Conservation (phyloP, 2,888 invertebrate genomes). For the Nemotelus nigrinus region DNA sequence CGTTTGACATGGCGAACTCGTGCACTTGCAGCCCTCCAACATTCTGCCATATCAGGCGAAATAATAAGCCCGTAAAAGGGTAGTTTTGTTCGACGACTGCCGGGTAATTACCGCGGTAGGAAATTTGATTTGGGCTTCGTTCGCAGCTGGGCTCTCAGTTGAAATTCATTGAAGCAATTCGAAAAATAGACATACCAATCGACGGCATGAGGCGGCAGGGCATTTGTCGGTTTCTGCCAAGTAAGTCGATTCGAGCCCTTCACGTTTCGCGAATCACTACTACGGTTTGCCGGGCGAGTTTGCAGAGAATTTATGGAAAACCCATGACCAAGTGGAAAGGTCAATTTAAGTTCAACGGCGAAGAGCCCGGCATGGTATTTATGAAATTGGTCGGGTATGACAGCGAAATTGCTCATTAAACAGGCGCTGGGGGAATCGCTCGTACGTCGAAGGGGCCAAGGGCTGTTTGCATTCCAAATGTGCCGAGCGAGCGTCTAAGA, state of each 20-base stretch:
- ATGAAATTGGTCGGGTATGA: slow-evolving; percentile 49
- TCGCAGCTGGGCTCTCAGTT: slow-evolving; percentile 18
- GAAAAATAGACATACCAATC: slow-evolving; percentile 18
- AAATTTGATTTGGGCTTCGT: slow-evolving; percentile 47
- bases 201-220: background rate
- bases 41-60: slow-evolving; percentile 25
- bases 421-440: slow-evolving; percentile 44
- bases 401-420: slow-evolving; percentile 50
- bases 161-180: slow-evolving; percentile 44
- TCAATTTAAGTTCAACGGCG: slow-evolving; percentile 48
- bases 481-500: slow-evolving; percentile 1
- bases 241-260: background rate
- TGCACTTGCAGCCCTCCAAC: slow-evolving; percentile 14
- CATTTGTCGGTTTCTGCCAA: background rate
- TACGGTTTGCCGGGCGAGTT: background rate
- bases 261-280: slow-evolving; percentile 1
- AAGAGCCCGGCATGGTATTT: slow-evolving; percentile 40
- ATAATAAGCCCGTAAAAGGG: slow-evolving; percentile 43
- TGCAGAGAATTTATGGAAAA: slow-evolving; percentile 14
- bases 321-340: slow-evolving; percentile 37
- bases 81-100: slow-evolving; percentile 48
- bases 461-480: slow-evolving; percentile 19
- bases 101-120: slow-evolving; percentile 50
- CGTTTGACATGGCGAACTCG: slow-evolving; percentile 46
- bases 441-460: background rate